Base-by-base conservation (phyloP, 2,113 vertebrate genomes). In the Xerus inauris region DNA sequence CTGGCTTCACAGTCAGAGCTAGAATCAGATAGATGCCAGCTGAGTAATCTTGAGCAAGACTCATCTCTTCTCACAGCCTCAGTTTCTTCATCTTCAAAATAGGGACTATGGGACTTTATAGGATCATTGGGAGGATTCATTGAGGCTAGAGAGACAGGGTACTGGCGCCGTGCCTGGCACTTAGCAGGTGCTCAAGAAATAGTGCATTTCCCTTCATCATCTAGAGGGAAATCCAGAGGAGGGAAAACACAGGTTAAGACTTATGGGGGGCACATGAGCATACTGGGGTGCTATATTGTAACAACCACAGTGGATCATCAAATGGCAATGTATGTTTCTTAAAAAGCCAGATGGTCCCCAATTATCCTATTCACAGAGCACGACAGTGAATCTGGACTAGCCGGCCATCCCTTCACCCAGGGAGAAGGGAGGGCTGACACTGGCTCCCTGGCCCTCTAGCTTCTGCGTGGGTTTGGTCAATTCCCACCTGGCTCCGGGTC, bases 41-140 rank as follows among this genome's bases (percentile, higher is more conserved):
- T 82, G 16, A 72, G 59, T 30, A 57, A 77, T 71, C 40, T 54
- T 62, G 65, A 77, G 26, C 54, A 51, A 67, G 65, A 51, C 4
- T 16, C 10, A 35, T 45, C 19, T 49, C 62, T 62, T 49, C 64
- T 71, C 19, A 6, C 26, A 91, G 28, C 38, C 59, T 79, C 77
- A 13, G 47, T 88, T 81, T 94, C 49, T 42, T 89, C 32, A 80
- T 75, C 35, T 95, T 93, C 30, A 87, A 88, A 40, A n/a, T 8
- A 32, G 30, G 59, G 49, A 57, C 28, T 12, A 5, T 7, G 6
- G 64, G 16, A 35, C 13, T 45, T 84, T 40, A 47, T 0, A 47
- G 69, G 54, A 87, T 65, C 3, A 0, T 28, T 59, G 35, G 83
- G 65, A 51, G n/a, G 59, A n/a, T 73, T 54, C 77, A 24, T 30